A percentile compares a stretch with the other conserved stretches of the same genome.
Conservation (phyloP, 2,888 invertebrate species). For the Cephus pulcher region DNA sequence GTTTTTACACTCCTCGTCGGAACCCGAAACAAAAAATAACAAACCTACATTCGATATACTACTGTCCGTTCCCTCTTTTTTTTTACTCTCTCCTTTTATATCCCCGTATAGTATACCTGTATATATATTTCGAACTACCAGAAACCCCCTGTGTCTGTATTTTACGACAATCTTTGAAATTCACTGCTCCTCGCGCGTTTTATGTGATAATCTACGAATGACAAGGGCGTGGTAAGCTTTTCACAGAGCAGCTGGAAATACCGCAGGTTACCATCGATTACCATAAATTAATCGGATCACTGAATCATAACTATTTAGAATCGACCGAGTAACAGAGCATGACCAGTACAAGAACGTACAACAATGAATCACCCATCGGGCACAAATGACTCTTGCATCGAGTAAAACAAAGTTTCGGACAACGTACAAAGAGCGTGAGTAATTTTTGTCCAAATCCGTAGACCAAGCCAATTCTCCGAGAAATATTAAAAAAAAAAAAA, state of each 20-base stretch:
- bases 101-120: not conserved
- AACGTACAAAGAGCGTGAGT: not conserved
- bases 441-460: not conserved
- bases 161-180: not conserved
- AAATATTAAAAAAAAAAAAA: not conserved
- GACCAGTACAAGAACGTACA: not conserved
- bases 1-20: conserved; percentile 1
- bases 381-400: not conserved
- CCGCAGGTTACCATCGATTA: not conserved
- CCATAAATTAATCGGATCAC: not conserved
- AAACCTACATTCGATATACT: not conserved
- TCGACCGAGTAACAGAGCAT: not conserved
- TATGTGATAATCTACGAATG: not conserved
- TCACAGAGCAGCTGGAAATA: not conserved
- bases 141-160: not conserved
- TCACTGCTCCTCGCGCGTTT: not conserved
- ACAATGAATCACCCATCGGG: not conserved
- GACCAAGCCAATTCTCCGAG: not conserved
- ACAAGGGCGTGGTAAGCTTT: not conserved
- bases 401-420: not conserved
- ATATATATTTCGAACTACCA: not conserved
- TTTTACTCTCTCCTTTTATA: not conserved
- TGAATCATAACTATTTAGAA: not conserved
- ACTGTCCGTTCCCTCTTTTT: not conserved
- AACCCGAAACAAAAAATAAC: not conserved